Base-by-base conservation (phyloP, 2,888 invertebrate genomes). In the Mimachlamys varia region DNA sequence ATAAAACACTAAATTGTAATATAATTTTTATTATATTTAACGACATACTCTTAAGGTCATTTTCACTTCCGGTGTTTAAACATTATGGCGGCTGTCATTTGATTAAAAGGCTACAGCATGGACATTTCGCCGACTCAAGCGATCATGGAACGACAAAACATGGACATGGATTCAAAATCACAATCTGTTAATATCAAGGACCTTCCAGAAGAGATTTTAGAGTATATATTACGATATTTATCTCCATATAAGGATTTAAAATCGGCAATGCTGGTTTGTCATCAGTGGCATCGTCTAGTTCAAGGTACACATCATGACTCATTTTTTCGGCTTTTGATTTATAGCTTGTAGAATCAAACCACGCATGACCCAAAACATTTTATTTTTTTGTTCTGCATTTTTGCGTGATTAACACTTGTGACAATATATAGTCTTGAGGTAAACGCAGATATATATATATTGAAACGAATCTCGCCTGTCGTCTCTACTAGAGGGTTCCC, bases 141-240 rank as follows among this genome's bases (percentile, higher is more conserved):
- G 27, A 76, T 33, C 33, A 76, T 76, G 12, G 76, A 76, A 76
- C 76, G 76, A 33, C 76, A 33, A 33, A 76, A 76, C 33, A 76
- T 76, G 76, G 76, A 76, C 27, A 15, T 76, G 27, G 76, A 76
- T 33, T 27, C 33, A 27, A 76, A 33, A 33, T 76, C 76, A 76
- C 76, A 76, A 33, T 76, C 27, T 33, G 76, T 76, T 33, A 27
- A 44, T n/a, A 97, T 97, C 62, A 94, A 98, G 96, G 98, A 98
- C 96, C 97, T 99, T 93, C 99, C 99, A 87, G 98, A 99, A 96
- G 99, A 99, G 97, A 98, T 99, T 91, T 97, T 99, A 94, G 99
- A 99, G 97, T 98, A 98, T 96, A 98, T 99, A 96, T 97, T 99
- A 93, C 98, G 98, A 94, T 97, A 98, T 96, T 97, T 99, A 93